These are phyloP conservation scores for Euwallacea fornicatus DNA, from an alignment of 1,140 invertebrate species.

Conservation along the genomic window DNA sequence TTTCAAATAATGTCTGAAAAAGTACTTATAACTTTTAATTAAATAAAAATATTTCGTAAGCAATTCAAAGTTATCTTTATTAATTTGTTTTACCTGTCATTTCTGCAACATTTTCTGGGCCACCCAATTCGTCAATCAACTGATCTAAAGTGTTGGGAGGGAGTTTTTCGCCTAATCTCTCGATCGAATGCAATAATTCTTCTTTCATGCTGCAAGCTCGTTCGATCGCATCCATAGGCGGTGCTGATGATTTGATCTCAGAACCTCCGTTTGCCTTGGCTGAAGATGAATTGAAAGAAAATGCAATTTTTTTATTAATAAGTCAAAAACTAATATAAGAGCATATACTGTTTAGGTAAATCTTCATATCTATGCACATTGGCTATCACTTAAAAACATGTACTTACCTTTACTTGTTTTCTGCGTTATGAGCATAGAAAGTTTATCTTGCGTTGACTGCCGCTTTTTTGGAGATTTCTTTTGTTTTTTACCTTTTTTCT, in stretches of 20 bases:
- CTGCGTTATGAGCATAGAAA: constrained; percentile 66
- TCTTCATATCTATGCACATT: neutral
- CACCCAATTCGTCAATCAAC: constrained; percentile 96
- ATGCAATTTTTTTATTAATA: too few species aligned
- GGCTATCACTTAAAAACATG: neutral
- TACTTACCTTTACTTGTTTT: constrained; percentile 53
- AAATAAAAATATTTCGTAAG: neutral
- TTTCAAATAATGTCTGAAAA: neutral
- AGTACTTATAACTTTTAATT: neutral
- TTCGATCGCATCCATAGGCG: constrained; percentile 80
- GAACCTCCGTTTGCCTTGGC: constrained; percentile 46
- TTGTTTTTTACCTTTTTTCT: constrained; percentile 71
- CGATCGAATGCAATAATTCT: constrained; percentile 83
- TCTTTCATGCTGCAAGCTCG: constrained; percentile 90
- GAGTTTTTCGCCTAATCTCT: constrained; percentile 81
- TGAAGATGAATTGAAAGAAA: neutral
- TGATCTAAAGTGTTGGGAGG: constrained; percentile 99
- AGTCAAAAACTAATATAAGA: too few species aligned
- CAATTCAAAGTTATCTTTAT: neutral
- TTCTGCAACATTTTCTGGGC: constrained; percentile 96
- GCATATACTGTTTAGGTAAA: too few species aligned
- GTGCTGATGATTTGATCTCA: constrained; percentile 55
- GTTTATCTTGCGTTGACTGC: constrained; percentile 74
- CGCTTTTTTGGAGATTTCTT: constrained; percentile 69
- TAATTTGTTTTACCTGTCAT: constrained; percentile 46